Evolutionary conservation across 2,888 invertebrate genomes (phyloP).

Genomic region (Ommatoiulus sabulosus): DNA sequence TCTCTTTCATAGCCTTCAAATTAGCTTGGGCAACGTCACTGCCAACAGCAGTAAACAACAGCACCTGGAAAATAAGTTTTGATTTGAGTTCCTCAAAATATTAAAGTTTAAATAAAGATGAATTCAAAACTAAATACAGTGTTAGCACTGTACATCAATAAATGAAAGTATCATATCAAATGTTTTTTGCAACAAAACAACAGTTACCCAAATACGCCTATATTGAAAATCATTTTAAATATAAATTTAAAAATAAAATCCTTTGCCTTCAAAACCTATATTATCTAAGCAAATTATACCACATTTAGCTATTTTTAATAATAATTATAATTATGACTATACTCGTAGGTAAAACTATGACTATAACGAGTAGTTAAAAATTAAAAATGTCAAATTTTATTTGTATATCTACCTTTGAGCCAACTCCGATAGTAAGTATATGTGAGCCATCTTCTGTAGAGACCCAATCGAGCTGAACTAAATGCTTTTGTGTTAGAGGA

Average conservation of each 20-base stretch:
- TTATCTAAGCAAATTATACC: too few relatives aligned
- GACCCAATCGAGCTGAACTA: conserved; percentile 98
- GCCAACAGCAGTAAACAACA: conserved; percentile 92
- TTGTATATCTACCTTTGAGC: conserved; percentile 75
- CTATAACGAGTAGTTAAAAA: neutral
- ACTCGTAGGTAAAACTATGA: too few relatives aligned
- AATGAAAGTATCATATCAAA: too few relatives aligned
- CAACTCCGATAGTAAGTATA: conserved; percentile 95
- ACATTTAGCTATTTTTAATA: too few relatives aligned
- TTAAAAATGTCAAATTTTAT: neutral
- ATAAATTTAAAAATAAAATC: neutral
- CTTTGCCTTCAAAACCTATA: too few relatives aligned
- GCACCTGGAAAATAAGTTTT: conserved; percentile 71
- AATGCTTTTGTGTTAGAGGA: conserved; percentile 88
- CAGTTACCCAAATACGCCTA: too few relatives aligned
- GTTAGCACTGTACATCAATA: neutral
- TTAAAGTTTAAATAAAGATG: neutral
- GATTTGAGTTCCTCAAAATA: too few relatives aligned
- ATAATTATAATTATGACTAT: too few relatives aligned
- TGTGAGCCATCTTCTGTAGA: conserved; percentile 99
- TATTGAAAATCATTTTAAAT: neutral
- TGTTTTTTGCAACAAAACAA: too few relatives aligned
- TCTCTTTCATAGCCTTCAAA: conserved; percentile 82
- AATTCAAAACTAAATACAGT: neutral
- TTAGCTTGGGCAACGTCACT: conserved; percentile 95